Conservation (phyloP, 2,113 vertebrate genomes). For the Mellivora capensis region DNA sequence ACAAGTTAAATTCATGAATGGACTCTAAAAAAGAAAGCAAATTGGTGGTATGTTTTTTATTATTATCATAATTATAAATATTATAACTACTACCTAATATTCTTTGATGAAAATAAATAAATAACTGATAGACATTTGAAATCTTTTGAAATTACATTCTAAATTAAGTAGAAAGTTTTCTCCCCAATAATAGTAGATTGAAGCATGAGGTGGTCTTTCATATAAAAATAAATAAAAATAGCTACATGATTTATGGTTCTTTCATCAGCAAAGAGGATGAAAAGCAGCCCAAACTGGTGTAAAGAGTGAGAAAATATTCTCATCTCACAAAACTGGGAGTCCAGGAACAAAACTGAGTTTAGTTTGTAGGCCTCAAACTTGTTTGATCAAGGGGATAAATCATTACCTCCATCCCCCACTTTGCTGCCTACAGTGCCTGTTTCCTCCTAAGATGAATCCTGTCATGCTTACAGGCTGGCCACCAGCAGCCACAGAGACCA, state of each 20-base stretch:
- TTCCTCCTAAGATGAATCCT: too few relatives aligned
- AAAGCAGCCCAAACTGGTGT: background rate
- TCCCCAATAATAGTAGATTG: background rate
- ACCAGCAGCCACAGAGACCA: background rate
- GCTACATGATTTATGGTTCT: background rate
- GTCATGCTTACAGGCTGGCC: background rate
- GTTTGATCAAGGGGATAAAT: background rate
- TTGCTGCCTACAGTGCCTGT: background rate
- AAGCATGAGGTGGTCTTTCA: background rate
- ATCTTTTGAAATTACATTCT: background rate
- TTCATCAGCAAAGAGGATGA: background rate
- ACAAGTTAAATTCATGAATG: background rate
- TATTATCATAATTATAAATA: background rate
- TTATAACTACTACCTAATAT: background rate
- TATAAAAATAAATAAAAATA: background rate
- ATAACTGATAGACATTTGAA: background rate
- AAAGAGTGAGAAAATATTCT: background rate
- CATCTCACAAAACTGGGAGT: background rate
- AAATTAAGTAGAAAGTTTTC: background rate
- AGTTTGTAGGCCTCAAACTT: background rate
- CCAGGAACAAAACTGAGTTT: background rate
- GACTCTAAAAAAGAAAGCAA: background rate
- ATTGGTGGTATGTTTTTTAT: background rate
- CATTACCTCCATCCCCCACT: background rate
- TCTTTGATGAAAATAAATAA: background rate